phyloP scores from a whole-genome alignment of 1,140 invertebrate genomes.

The Zaprionus africanus region DNA sequence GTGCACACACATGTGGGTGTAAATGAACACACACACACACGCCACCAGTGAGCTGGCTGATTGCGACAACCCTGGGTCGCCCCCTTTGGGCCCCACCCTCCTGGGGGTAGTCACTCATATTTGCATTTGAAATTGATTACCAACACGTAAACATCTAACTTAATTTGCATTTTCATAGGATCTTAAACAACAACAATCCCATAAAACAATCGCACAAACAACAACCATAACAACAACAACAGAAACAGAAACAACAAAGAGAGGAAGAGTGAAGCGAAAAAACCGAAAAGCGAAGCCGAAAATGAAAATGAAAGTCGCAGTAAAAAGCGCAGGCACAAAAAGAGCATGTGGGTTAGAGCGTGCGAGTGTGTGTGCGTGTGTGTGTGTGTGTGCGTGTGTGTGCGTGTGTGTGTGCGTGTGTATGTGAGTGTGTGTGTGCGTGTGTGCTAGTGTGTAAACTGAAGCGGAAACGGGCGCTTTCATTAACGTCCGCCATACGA shows the following conservation, averaged over 20 bases:
- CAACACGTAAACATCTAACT: constrained; percentile 68
- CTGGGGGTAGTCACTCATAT: constrained; percentile 3
- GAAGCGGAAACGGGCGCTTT: constrained; percentile 68
- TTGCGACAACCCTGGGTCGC: background rate
- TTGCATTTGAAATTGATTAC: constrained; percentile 53
- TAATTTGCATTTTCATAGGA: constrained; percentile 70
- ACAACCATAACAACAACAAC: constrained; percentile 10
- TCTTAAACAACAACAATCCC: constrained; percentile 48
- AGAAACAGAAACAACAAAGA: constrained; percentile 30
- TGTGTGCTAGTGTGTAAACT: constrained; percentile 8
- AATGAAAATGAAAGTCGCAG: constrained; percentile 11
- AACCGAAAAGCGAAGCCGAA: constrained; percentile 57
- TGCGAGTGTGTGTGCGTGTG: background rate
- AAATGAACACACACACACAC: background rate
- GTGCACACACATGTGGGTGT: background rate
- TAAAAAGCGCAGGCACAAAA: constrained; percentile 9
- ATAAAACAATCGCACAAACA: constrained; percentile 28
- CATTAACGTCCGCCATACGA: constrained; percentile 67
- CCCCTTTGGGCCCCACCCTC: background rate
- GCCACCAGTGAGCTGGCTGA: background rate
- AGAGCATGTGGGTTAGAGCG: background rate
- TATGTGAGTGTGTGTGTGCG: background rate
- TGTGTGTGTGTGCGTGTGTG: background rate
- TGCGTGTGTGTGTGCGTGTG: background rate
- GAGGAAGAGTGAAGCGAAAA: constrained; percentile 25